Conservation (phyloP, 2,888 invertebrate species). For the Dryocosmus kuriphilus region DNA sequence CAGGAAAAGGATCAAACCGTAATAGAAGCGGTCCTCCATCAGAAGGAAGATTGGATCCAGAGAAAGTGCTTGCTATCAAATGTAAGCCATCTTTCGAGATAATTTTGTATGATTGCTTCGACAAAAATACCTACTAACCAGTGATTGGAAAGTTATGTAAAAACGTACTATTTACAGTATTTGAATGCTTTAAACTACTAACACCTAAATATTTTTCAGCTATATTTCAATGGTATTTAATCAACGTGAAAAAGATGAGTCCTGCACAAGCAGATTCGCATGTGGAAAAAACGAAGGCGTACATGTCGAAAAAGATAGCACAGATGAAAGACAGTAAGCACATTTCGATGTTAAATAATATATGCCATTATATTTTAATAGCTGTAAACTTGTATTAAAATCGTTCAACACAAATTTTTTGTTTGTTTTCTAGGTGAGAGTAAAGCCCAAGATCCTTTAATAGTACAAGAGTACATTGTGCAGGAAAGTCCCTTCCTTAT, state of each 20-base stretch:
- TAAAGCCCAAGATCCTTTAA: not conserved
- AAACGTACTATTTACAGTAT: no score
- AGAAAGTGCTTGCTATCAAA: not conserved
- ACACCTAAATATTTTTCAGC: not conserved
- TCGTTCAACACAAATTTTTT: not conserved
- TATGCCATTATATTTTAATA: no score
- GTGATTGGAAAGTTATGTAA: no score
- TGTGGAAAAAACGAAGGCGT: not conserved
- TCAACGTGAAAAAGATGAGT: constrained; percentile 3
- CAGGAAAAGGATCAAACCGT: not conserved
- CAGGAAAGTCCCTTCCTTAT: not conserved
- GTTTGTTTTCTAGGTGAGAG: not conserved
- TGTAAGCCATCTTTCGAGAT: not conserved
- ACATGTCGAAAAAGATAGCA: constrained; percentile 1
- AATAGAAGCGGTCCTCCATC: constrained; percentile 2
- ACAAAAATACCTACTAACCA: no score
- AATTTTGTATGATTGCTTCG: not conserved
- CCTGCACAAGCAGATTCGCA: not conserved
- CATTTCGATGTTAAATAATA: no score
- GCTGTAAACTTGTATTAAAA: no score
- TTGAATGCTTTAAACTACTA: not conserved
- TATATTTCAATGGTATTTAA: not conserved
- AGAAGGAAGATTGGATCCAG: not conserved
- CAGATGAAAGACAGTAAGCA: not conserved
- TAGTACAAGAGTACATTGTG: not conserved